These are phyloP conservation scores for Desmophyllum pertusum DNA, from an alignment of 92 coral and sea anemone species.

Conservation along the genomic window DNA sequence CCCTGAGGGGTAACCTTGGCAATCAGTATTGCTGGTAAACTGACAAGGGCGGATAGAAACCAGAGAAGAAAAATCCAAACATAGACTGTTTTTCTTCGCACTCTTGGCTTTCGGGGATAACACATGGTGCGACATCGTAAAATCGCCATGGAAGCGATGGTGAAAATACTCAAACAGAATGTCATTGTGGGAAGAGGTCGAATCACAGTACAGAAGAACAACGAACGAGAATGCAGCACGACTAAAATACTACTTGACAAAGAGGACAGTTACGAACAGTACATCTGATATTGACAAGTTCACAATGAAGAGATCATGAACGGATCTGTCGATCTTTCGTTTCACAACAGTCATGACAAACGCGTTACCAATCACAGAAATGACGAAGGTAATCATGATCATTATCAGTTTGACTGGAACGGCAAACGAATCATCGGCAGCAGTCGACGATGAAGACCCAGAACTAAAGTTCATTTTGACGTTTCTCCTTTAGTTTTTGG, in stretches of 20 bases:
- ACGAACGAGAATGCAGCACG: background rate
- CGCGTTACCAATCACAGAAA: constrained; percentile 19
- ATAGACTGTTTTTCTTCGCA: constrained; percentile 20
- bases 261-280: constrained; percentile 35
- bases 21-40: constrained; percentile 48
- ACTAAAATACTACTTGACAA: background rate
- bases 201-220: constrained; percentile 30
- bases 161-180: constrained; percentile 63
- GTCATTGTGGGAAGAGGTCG: constrained; percentile 57
- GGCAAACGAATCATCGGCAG: no score
- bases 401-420: no score
- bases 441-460: no score
- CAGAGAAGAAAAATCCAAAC: constrained; percentile 40
- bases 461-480: no score
- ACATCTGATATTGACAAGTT: constrained; percentile 61
- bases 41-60: constrained; percentile 37
- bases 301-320: constrained; percentile 58
- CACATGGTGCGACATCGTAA: constrained; percentile 58
- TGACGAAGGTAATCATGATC: no score
- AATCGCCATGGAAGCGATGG: constrained; percentile 68
- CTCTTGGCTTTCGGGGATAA: constrained; percentile 56
- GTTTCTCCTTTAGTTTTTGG: no score
- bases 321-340: constrained; percentile 40
- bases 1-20: constrained; percentile 44
- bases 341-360: constrained; percentile 53